Percentiles rank a stretch among this genome's conserved stretches.
These are phyloP conservation scores for Stegostoma tigrinum DNA, from an alignment of 2,113 vertebrate species.

Conservation along the genomic window DNA sequence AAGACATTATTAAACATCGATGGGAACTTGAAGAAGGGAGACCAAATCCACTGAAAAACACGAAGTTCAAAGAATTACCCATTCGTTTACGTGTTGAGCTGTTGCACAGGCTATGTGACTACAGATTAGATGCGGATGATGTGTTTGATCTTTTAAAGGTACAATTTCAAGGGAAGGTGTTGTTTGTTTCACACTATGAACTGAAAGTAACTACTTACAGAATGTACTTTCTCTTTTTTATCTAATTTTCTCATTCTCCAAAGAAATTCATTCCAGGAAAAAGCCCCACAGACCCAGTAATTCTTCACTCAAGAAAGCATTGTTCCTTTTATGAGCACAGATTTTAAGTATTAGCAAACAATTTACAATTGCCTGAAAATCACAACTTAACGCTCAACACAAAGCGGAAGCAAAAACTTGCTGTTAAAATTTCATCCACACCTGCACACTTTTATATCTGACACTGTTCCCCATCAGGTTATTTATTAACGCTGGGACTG, in stretches of 20 bases:
- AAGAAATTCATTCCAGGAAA: background rate
- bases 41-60: conserved; percentile 79
- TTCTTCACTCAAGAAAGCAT: background rate
- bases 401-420: background rate
- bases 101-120: conserved; percentile 90
- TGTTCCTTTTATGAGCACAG: background rate
- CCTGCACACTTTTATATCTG: background rate
- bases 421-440: background rate
- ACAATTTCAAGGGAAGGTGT: conserved; percentile 26
- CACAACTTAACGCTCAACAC: background rate
- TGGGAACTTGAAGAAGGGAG: conserved; percentile 97
- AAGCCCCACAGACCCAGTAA: background rate
- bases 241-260: background rate
- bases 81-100: conserved; percentile 82
- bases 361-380: background rate
- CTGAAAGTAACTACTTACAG: conserved; percentile 18
- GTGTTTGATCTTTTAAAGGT: conserved; percentile 97
- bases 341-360: background rate
- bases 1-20: conserved; percentile 95
- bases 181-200: background rate
- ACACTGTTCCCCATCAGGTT: background rate
- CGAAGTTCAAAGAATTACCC: conserved; percentile 73
- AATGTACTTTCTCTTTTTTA: background rate
- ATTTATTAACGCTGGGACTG: background rate
- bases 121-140: conserved; percentile 89